Base-by-base conservation (phyloP, 2,888 invertebrate genomes). In the Pterostichus niger region DNA sequence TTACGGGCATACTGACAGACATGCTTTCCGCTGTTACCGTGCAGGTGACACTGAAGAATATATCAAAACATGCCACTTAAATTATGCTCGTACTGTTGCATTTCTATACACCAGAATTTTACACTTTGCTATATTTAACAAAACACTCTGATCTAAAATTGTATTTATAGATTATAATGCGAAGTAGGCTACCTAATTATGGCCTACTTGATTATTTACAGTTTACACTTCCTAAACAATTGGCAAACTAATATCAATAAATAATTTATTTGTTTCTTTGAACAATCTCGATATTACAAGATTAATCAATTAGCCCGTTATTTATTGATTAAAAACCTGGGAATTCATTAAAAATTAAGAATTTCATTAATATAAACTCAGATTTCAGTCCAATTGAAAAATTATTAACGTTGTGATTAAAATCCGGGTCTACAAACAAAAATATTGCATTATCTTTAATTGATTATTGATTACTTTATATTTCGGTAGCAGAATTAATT, bases 81-180 rank as follows among this genome's bases (percentile, higher is more conserved):
- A 24, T 44, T 68, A 40, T 44, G 40, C 24, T 71, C 6, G 7
- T 44, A 10, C 2, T 5, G 52, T 11, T 9, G 44, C 17, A 44
- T 71, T 71, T 40, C 15, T 44, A 44, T 44, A 17, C 6, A 71
- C 3, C 3, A 17, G 15, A 44, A 71, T 71, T 68, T 35, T 15
- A 35, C 64, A 13, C 40, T 9, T 40, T 11, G 59, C 77, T 54
- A 77, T 77, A 59, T 54, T 59, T 77, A 75, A 75, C 75, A 11
- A 24, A 3, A n/a, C 77, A n/a, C n/a, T n/a, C n/a, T 77, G 35
- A 54, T 54, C 33, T 56, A 13, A 54, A 40, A 59, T 54, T 40
- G 33, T 59, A 77, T 77, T 77, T 77, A 77, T 77, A 77, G 77
- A 54, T 49, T 24, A 52, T 52, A 76, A 76, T 76, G 76, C 24